A percentile compares a stretch with the other conserved stretches of the same genome.
phyloP scores from a whole-genome alignment of 2,113 vertebrate genomes.

The Proterorhinus semilunaris region DNA sequence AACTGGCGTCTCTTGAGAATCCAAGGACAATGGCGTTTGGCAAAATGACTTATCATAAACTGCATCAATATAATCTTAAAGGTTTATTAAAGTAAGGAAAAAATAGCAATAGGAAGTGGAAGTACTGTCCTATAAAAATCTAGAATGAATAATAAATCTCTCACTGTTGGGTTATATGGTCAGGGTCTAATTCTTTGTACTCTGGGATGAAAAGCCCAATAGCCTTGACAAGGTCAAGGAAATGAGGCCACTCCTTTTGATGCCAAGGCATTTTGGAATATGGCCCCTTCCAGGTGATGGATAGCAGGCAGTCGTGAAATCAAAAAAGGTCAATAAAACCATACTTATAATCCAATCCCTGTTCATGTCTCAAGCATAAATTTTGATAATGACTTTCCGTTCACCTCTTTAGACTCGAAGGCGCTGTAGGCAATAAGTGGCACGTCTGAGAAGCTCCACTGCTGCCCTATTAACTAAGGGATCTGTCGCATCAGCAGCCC shows the following conservation, averaged over 20 bases:
- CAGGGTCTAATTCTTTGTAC: not conserved
- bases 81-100: not conserved
- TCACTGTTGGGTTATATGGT: not conserved
- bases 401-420: constrained; percentile 2
- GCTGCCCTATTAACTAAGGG: constrained; percentile 13
- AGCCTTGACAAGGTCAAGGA: not conserved
- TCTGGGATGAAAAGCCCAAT: not conserved
- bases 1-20: not conserved
- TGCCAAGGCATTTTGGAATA: constrained; percentile 1
- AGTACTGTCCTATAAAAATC: not conserved
- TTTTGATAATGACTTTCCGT: constrained; percentile 12
- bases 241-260: not conserved
- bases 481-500: constrained; percentile 20
- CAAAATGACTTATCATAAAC: not conserved
- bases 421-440: constrained; percentile 10
- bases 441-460: constrained; percentile 8
- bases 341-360: constrained; percentile 2
- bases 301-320: constrained; percentile 3
- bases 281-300: not conserved
- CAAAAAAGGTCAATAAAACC: constrained; percentile 15
- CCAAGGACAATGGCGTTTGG: not conserved
- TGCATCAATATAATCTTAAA: not conserved
- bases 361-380: constrained; percentile 5
- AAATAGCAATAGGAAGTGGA: not conserved
- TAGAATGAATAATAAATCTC: constrained; percentile 8